phyloP scores from a whole-genome alignment of 2,888 invertebrate species.

The Hartigia nigra region DNA sequence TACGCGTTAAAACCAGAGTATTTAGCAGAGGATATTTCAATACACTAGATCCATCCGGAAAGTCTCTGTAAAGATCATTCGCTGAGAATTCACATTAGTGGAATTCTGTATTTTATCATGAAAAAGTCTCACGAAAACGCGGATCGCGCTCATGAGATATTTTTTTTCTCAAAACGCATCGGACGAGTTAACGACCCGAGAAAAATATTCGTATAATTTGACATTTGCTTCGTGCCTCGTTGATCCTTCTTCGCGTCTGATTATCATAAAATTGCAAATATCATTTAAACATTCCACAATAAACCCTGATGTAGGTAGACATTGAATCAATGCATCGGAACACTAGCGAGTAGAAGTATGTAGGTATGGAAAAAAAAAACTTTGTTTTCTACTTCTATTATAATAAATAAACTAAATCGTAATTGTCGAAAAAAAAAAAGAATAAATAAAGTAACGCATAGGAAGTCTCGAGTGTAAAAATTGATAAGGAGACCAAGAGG shows the following conservation, averaged over 20 bases:
- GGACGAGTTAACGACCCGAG: not conserved
- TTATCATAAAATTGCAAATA: not conserved
- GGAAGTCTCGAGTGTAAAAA: not conserved
- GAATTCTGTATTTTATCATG: not conserved
- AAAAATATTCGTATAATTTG: not conserved
- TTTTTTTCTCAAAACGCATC: not conserved
- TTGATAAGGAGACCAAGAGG: not conserved
- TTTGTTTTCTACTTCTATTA: not conserved
- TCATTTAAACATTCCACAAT: not conserved
- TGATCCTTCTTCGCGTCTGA: not conserved
- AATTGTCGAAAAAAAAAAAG: not conserved
- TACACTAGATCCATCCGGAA: not conserved
- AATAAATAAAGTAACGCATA: not conserved
- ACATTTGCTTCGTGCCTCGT: not conserved
- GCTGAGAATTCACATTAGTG: not conserved
- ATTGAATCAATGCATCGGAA: not conserved
- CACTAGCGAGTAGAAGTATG: not conserved
- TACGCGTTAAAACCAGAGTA: conserved; percentile 24
- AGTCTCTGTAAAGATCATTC: not conserved
- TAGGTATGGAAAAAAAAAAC: not conserved
- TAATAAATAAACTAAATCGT: not conserved
- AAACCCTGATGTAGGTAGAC: not conserved
- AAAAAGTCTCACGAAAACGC: not conserved
- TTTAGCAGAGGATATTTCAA: conserved; percentile 20
- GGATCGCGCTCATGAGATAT: not conserved